Evolutionary conservation across 2,888 invertebrate species (phyloP), one percentile per base, ranked within the genome.

Genomic region (Apamea anceps): DNA sequence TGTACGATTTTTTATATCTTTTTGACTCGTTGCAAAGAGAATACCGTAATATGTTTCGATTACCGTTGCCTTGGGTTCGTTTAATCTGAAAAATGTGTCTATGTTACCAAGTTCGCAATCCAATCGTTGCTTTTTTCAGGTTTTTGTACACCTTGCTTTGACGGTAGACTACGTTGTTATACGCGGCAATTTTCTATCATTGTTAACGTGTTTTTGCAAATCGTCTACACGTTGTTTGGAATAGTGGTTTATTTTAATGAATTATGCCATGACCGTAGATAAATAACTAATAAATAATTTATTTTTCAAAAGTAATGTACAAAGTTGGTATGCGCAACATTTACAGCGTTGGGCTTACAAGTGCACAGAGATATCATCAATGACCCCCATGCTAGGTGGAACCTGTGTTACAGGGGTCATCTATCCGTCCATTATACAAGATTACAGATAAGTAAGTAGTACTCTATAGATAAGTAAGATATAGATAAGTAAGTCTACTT

Each of bases 1-100:
- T 87, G 87, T 88, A 86, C 84, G 73, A 86, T 90, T 92, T 93
- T 93, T 93, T 93, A 85, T 84, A 87, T 90, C 87, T 91, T 92
- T 94, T 94, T 91, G 90, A 91, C 90, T 90, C 88, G 88, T 79
- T 89, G 87, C 89, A 88, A 92, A 88, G 89, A 83, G 89, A 91
- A 92, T 90, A 87, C 91, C 86, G 92, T 94, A 93, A 95, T 95
- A 94, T 93, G 93, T 95, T 95, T 93, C 93, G 93, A 95, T 95
- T 94, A 94, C 91, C 90, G 91, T 91, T 92, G 91, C 91, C 90
- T 91, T 88, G 90, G 91, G 89, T 92, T 90, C 92, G 91, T 90
- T 92, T 91, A 89, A 91, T 93, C 93, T 95, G 94, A 94, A 94
- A 94, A 93, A 94, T 94, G 91, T 90, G 88, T 89, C 83, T 81